Base-by-base conservation (phyloP, 1,140 invertebrate species). In the Listronotus bonariensis region DNA sequence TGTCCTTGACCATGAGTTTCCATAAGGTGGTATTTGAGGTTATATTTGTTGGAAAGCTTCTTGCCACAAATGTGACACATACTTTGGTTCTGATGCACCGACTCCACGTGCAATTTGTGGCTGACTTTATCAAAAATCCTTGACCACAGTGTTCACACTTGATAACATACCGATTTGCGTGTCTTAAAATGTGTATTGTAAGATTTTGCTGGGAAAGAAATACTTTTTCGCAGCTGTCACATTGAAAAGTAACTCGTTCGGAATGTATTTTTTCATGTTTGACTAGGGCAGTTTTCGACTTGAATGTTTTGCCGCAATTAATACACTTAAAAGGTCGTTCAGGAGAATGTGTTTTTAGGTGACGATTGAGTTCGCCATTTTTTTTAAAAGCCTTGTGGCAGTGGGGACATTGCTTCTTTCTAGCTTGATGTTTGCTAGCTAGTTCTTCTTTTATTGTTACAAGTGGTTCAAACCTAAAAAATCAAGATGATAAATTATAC, bases 21-120 rank as follows among this genome's bases (percentile, higher is more conserved):
- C 31, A 67, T 66, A 0, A 63, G 15, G 53, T 74, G 72, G 12
- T 49, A 26, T 31, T 55, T 68, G 31, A 69, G 64, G n/a, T 31
- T 10, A 84, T 83, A 84, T 70, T 71, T 40, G 43, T 60, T 38
- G 32, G 67, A 52, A 73, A 76, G 17, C 58, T 48, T 55, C 46
- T 69, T 68, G 6, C 67, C 70, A 45, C 74, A 76, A 26, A 15
- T n/a, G 14, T 53, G 51, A 43, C 15, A 69, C 68, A 53, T 62
- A 48, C 20, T 45, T 32, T 15, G 34, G n/a, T 41, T 55, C 8
- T 46, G 8, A 20, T 55, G 52, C 12, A 40, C 31, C 9, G 52
- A 41, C 10, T 55, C 31, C 9, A 55, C 18, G 15, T 55, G 52
- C 1, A n/a, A 41, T 11, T 42, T 40, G 17, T 41, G 41, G 12